Base-by-base conservation (phyloP, 2,113 vertebrate genomes). In the Numida meleagris region DNA sequence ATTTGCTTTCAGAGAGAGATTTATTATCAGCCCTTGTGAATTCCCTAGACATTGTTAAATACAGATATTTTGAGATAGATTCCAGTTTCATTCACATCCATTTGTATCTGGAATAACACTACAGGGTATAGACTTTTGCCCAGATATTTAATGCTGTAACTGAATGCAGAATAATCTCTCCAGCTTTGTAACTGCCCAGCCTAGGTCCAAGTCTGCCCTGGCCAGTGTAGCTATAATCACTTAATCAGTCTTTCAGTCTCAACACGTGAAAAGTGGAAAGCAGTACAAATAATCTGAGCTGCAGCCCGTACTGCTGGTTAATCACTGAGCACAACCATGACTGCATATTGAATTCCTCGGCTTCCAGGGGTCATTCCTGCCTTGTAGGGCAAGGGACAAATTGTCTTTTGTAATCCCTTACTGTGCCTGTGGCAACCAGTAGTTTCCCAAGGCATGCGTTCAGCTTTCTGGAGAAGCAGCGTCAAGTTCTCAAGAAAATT, bases 321-420 rank as follows among this genome's bases (percentile, higher is more conserved):
- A 93, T 82, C 73, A 66, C 61, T 0, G 0, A 88, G 77, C 86
- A 88, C 46, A 90, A 81, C 59, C 66, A 78, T 10, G 59, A 86
- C 68, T 78, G 61, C 53, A 79, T 86, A 72, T 82, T 59, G n/a
- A 94, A 86, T 57, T 88, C 57, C 53, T 88, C 84, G 88, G 61
- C 72, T 96, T 84, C 70, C 50, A 82, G 89, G n/a, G 82, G 43
- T 94, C 82, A 90, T 88, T 96, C 80, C 43, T 95, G 73, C 65
- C 77, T 92, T 95, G 83, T 95, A 90, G 50, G 74, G 85, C 73
- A 72, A 86, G 36, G 61, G 46, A 94, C 57, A 86, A 91, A 83
- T 66, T 65, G 81, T 61, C 43, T 94, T 90, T 84, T 84, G 57
- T 78, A 75, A 82, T 73, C 70, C 48, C 42, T 82, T 55, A 21